Evolutionary conservation across 2,113 vertebrate species (phyloP), one percentile per base, ranked within the genome.

Genomic region (Hippopotamus amphibius): DNA sequence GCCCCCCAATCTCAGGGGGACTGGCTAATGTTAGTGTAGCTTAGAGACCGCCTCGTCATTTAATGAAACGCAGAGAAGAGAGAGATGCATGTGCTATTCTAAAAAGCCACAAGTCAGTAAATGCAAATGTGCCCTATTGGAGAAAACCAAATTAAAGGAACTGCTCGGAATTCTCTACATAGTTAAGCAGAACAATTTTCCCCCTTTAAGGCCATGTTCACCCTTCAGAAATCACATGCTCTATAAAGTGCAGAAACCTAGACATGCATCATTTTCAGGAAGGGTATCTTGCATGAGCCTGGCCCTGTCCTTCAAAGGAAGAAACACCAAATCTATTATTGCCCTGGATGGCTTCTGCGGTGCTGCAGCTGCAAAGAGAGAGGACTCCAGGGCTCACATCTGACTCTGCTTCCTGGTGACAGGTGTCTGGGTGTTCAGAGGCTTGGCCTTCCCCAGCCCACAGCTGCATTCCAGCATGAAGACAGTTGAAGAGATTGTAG

Each of bases 111-210:
- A 92, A 98, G 87, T 94, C 96, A 88, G 90, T 93, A 97, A 96
- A 97, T 98, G 98, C 96, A 98, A 98, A 97, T 97, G 97, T 82
- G 84, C 96, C 95, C 97, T 97, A 93, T 96, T 95, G 76, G 13
- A 95, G 93, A 93, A 97, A 97, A 97, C 80, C 95, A 95, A 97
- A 97, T 97, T 96, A 97, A 97, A 96, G 83, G 74, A 97, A 28
- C 96, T 87, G 57, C 89, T 96, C 97, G 98, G 96, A 97, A 96
- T 98, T 98, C 96, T 95, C 96, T 88, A 92, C 86, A 93, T 92
- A 98, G 93, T 96, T 90, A 97, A 96, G 94, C 90, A 83, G 90
- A 97, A 92, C 87, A 89, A 69, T 74, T 83, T 72, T 13, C 50
- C 85, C 86, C 30, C 65, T 96, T 96, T 88, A 97, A 97, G 97